Evolutionary conservation across 2,113 vertebrate species (phyloP).

Genomic region (Ibidorhyncha struthersii): DNA sequence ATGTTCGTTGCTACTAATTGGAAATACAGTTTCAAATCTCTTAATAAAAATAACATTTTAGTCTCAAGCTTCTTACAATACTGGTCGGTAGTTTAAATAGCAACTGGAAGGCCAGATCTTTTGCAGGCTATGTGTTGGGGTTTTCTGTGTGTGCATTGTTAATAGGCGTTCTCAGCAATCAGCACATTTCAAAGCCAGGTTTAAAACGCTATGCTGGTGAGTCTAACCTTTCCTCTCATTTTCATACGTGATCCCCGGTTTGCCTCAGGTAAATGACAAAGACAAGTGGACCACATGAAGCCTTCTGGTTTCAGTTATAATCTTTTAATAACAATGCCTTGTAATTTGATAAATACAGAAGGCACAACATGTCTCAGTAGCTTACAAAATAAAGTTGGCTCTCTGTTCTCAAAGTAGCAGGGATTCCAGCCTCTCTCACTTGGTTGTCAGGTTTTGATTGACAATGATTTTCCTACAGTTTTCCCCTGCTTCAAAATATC

Average conservation of each 20-base stretch:
- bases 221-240: background rate
- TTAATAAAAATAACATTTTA: background rate
- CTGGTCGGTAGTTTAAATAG: background rate
- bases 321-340: background rate
- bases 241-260: background rate
- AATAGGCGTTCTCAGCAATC: background rate
- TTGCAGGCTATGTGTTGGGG: background rate
- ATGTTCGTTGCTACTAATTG: background rate
- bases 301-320: background rate
- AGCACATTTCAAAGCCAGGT: background rate
- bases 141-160: background rate
- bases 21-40: background rate
- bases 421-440: background rate
- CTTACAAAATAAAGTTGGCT: constrained; percentile 2
- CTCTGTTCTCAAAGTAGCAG: background rate
- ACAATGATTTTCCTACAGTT: constrained; percentile 47
- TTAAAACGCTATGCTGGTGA: background rate
- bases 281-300: background rate
- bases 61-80: background rate
- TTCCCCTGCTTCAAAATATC: constrained; percentile 55
- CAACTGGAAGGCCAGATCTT: background rate
- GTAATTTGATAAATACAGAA: background rate
- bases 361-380: background rate
- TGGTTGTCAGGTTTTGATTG: constrained; percentile 40
- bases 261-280: background rate